Evolutionary conservation across 2,888 invertebrate genomes (phyloP).

Genomic region (Pseudoips prasinana): DNA sequence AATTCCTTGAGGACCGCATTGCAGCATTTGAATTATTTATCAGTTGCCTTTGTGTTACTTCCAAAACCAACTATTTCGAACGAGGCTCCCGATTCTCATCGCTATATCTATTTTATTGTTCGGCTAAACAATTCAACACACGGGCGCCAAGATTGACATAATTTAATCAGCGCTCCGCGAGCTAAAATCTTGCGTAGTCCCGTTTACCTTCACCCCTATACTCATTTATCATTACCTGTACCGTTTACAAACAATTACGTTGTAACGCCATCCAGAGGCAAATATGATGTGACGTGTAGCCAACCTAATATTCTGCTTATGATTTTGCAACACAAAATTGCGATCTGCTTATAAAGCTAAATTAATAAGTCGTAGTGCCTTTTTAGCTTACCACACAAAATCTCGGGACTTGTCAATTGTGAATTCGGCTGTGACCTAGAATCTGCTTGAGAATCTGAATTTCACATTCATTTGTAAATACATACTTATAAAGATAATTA

Average conservation of each 20-base stretch:
- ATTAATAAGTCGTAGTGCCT: too few species aligned
- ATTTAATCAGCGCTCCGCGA: constrained; percentile 33
- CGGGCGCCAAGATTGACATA: constrained; percentile 35
- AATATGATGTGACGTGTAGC: constrained; percentile 2
- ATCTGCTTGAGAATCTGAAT: too few species aligned
- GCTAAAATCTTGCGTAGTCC: constrained; percentile 29
- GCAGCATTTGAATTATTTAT: constrained; percentile 77
- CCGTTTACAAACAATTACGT: constrained; percentile 27
- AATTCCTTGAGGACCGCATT: constrained; percentile 68
- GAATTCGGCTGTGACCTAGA: too few species aligned
- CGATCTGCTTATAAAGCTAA: too few species aligned
- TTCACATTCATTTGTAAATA: too few species aligned
- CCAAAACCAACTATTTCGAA: constrained; percentile 52
- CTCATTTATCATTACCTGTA: constrained; percentile 41
- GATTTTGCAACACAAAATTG: too few species aligned
- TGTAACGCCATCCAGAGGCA: constrained; percentile 3
- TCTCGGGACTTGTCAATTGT: too few species aligned
- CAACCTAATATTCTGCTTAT: neutral
- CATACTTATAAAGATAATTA: too few species aligned
- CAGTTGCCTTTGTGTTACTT: constrained; percentile 58
- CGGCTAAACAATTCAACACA: constrained; percentile 36
- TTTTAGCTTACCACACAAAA: too few species aligned
- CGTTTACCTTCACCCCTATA: too few species aligned
- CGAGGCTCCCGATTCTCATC: constrained; percentile 38
- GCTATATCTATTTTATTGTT: constrained; percentile 25